phyloP scores from a whole-genome alignment of 2,888 invertebrate species.

The Cetonia aurata region DNA sequence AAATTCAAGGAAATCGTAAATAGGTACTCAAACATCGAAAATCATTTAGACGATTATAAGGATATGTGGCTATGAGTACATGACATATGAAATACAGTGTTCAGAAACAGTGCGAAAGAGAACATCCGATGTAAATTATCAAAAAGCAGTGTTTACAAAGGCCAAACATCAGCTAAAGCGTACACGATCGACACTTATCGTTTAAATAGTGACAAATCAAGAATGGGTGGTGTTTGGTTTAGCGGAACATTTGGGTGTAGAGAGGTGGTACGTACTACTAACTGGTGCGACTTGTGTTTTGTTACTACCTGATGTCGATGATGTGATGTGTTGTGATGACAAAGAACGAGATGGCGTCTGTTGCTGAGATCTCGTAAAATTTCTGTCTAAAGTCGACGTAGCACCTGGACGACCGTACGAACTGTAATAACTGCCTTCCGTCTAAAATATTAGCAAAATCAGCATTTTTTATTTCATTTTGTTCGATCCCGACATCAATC shows the following conservation, averaged over 20 bases:
- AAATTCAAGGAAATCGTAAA: background rate
- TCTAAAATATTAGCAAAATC: slow-evolving; percentile 53
- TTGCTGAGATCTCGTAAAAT: slow-evolving; percentile 70
- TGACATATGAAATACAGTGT: too few relatives aligned
- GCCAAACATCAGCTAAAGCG: slow-evolving; percentile 41
- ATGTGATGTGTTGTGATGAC: slow-evolving; percentile 79
- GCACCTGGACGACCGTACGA: slow-evolving; percentile 77
- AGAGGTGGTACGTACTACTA: background rate
- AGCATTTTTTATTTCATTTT: background rate
- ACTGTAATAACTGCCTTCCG: slow-evolving; percentile 66
- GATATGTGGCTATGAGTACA: slow-evolving; percentile 11
- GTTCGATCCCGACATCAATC: background rate
- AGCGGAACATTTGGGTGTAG: background rate
- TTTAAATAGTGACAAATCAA: slow-evolving; percentile 10
- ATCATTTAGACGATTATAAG: background rate
- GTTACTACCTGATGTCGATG: slow-evolving; percentile 66
- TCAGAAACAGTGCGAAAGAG: slow-evolving; percentile 24
- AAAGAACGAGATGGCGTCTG: slow-evolving; percentile 81
- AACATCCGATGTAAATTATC: slow-evolving; percentile 10
- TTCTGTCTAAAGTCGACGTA: slow-evolving; percentile 77
- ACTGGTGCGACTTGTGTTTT: background rate
- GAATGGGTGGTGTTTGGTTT: slow-evolving; percentile 8
- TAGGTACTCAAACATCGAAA: too few relatives aligned
- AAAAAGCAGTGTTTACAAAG: slow-evolving; percentile 39
- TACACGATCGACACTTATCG: slow-evolving; percentile 29